Conservation (phyloP, 2,797 vertebrate species). For the Bucorvus abyssinicus region DNA sequence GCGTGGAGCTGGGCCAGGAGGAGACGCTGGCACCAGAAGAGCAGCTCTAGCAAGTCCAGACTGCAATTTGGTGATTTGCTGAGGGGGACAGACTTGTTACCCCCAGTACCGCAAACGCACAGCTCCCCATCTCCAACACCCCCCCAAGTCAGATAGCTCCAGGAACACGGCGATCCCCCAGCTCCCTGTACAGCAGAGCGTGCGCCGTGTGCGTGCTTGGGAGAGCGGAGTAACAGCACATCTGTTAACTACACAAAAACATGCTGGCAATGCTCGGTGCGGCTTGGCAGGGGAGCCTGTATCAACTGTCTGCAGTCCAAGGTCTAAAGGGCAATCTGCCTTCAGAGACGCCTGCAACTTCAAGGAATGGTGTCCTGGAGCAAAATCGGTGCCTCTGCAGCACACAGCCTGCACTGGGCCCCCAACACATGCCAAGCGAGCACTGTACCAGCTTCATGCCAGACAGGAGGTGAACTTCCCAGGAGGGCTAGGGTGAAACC, state of each 20-base stretch:
- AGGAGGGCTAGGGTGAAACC: rapidly evolving
- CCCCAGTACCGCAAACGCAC: rapidly evolving
- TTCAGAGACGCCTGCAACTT: not conserved
- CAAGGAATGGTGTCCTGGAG: not conserved
- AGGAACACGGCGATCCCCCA: not conserved
- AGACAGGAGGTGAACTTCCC: not conserved
- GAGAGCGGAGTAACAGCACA: not conserved
- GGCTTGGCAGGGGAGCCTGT: not conserved
- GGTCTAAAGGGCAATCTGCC: slow-evolving; percentile 28
- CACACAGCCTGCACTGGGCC: not conserved
- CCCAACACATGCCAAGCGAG: rapidly evolving
- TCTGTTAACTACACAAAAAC: not conserved
- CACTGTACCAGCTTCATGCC: rapidly evolving
- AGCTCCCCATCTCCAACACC: not conserved
- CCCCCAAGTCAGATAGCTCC: not conserved
- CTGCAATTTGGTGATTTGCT: not conserved
- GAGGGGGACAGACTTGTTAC: not conserved
- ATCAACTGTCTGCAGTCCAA: slow-evolving; percentile 1
- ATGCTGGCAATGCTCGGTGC: rapidly evolving
- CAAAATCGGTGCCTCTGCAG: rapidly evolving
- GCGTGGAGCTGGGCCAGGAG: slow-evolving; percentile 42
- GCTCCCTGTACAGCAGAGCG: not conserved
- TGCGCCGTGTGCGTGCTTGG: rapidly evolving
- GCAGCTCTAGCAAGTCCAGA: not conserved
- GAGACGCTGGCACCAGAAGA: slow-evolving; percentile 21